phyloP scores from a whole-genome alignment of 2,797 vertebrate species.

The Sebastes nivosus region DNA sequence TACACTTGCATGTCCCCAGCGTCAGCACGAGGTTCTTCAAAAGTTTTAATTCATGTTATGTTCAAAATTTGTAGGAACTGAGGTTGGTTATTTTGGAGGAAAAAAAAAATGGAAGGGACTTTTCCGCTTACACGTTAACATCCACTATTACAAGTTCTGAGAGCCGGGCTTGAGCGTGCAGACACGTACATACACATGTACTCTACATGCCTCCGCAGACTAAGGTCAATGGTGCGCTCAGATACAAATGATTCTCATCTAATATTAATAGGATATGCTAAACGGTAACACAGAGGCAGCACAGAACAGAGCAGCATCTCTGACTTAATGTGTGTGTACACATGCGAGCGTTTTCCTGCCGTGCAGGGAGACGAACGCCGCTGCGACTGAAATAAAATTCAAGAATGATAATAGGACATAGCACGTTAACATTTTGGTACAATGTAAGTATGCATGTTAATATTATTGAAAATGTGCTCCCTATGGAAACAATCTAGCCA shows the following conservation, averaged over 20 bases:
- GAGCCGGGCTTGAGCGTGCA: neutral
- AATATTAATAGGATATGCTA: conserved; percentile 84
- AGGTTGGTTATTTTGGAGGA: neutral
- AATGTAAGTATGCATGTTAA: conserved; percentile 16
- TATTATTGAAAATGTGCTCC: conserved; percentile 16
- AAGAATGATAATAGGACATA: conserved; percentile 25
- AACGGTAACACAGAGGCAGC: conserved; percentile 59
- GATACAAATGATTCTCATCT: conserved; percentile 82
- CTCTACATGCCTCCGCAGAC: conserved; percentile 54
- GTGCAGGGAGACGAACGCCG: conserved; percentile 20
- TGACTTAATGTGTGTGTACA: conserved; percentile 30
- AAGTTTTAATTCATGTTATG: neutral
- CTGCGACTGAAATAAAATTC: conserved; percentile 32
- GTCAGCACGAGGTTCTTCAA: neutral
- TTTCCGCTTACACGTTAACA: neutral
- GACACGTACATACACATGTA: conserved; percentile 46
- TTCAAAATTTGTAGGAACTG: neutral
- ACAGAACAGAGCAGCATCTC: conserved; percentile 31
- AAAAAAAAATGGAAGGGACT: neutral
- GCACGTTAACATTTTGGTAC: conserved; percentile 14
- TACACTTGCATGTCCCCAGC: neutral
- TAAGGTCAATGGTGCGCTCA: conserved; percentile 72
- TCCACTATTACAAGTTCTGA: conserved; percentile 4
- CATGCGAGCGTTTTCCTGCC: conserved; percentile 10
- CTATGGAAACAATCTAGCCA: conserved; percentile 1